Evolutionary conservation across 2,797 vertebrate genomes (phyloP).

Genomic region (Acomys russatus): DNA sequence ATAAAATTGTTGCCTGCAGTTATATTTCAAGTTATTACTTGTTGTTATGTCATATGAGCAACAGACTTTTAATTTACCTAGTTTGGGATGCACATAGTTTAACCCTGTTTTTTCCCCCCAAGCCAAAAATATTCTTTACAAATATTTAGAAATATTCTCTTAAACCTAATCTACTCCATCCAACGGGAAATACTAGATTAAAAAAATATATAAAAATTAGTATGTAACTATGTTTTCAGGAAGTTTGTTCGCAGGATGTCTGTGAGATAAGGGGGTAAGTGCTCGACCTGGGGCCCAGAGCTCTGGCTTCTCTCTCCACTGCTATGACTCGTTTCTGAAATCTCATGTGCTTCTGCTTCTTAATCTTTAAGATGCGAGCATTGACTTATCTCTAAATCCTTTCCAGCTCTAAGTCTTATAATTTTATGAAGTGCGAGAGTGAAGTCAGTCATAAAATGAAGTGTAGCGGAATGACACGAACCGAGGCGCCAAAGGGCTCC

Average conservation of each 20-base stretch:
- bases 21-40: slow-evolving; percentile 18
- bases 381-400: slow-evolving; percentile 62
- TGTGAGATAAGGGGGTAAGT: neutral
- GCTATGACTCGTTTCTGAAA: neutral
- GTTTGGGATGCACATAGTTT: slow-evolving; percentile 5
- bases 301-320: slow-evolving; percentile 34
- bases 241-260: slow-evolving; percentile 21
- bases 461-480: neutral
- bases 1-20: neutral
- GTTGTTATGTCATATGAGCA: slow-evolving; percentile 34
- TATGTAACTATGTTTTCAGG: neutral
- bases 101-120: slow-evolving; percentile 37
- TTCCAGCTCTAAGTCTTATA: slow-evolving; percentile 45
- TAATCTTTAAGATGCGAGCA: slow-evolving; percentile 50
- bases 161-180: neutral
- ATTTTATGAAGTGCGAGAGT: slow-evolving; percentile 43
- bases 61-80: neutral
- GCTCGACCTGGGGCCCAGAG: neutral
- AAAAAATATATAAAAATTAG: neutral
- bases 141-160: neutral
- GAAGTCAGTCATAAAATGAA: slow-evolving; percentile 68
- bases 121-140: slow-evolving; percentile 33
- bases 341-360: neutral
- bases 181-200: neutral
- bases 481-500: neutral